Base-by-base conservation (phyloP, 2,888 invertebrate species). In the Amorpha juglandis region DNA sequence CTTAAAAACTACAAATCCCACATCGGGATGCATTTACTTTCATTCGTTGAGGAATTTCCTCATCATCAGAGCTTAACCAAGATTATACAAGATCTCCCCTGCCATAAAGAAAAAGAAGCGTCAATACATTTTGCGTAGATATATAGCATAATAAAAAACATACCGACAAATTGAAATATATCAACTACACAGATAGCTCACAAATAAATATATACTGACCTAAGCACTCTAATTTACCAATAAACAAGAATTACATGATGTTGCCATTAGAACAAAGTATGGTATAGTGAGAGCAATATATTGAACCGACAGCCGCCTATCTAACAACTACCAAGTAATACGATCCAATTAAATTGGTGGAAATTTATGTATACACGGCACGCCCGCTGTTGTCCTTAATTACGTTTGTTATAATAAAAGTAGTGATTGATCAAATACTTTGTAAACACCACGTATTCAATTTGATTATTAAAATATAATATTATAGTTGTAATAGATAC, bases 291-390 rank as follows among this genome's bases (percentile, higher is more conserved):
- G 38, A 58, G 42, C 82, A 78, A 87, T 87, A 87, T 88, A 88
- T 88, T 86, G 84, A 80, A 81, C 81, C 80, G 82, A 80, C 83
- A 82, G 81, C 83, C 74, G 75, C 82, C 88, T 84, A 86, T 85
- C 82, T 82, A 82, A 86, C 81, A 85, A 82, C 82, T 82, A 82
- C 86, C 81, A 85, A 82, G 81, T 86, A 88, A 88, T 86, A 84
- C 82, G 80, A 83, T 85, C 87, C 86, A 88, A 90, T 90, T 90
- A 90, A 89, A 90, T 83, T 83, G 85, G 77, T 74, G 78, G 74
- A 77, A 87, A 87, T 89, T 89, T 88, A 89, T 86, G 82, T 81
- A 78, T 76, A 80, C 79, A 78, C 75, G 77, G 77, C 79, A 77
- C 77, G 75, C 77, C 78, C 74, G 79, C 11, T 21, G 58, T 9